A percentile compares a stretch with the other conserved stretches of the same genome.
Evolutionary conservation across 2,888 invertebrate species (phyloP).

Genomic region (Melinopterus prodromus): DNA sequence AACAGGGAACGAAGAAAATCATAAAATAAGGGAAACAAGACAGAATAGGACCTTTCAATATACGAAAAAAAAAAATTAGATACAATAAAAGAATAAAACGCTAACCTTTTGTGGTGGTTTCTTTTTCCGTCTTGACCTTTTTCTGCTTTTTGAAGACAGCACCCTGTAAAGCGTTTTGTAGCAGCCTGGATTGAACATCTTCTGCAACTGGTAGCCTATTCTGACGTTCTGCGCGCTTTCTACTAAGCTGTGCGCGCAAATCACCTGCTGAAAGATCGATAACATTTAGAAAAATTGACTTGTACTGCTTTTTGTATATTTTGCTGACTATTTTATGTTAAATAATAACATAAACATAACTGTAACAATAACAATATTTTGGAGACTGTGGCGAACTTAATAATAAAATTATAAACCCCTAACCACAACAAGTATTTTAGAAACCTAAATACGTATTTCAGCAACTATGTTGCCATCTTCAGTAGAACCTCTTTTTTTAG

Average conservation of each 20-base stretch:
- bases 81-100: constrained; percentile 11
- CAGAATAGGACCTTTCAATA: constrained; percentile 11
- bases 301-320: too few species aligned
- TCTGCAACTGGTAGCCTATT: constrained; percentile 53
- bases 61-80: constrained; percentile 10
- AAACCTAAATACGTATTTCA: too few species aligned
- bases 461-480: too few species aligned
- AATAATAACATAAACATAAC: too few species aligned
- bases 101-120: constrained; percentile 47
- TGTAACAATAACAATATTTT: too few species aligned
- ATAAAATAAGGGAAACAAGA: constrained; percentile 12
- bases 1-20: neutral
- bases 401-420: too few species aligned
- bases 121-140: constrained; percentile 51
- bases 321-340: too few species aligned
- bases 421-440: too few species aligned
- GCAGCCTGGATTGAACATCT: constrained; percentile 60
- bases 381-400: too few species aligned
- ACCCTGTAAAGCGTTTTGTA: constrained; percentile 64
- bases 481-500: too few species aligned
- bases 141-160: constrained; percentile 62
- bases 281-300: constrained; percentile 8
- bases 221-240: constrained; percentile 64
- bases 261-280: constrained; percentile 55
- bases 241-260: constrained; percentile 63